These are phyloP conservation scores for Gadopsis bispinosus DNA, from an alignment of 2,797 vertebrate genomes.

Conservation along the genomic window DNA sequence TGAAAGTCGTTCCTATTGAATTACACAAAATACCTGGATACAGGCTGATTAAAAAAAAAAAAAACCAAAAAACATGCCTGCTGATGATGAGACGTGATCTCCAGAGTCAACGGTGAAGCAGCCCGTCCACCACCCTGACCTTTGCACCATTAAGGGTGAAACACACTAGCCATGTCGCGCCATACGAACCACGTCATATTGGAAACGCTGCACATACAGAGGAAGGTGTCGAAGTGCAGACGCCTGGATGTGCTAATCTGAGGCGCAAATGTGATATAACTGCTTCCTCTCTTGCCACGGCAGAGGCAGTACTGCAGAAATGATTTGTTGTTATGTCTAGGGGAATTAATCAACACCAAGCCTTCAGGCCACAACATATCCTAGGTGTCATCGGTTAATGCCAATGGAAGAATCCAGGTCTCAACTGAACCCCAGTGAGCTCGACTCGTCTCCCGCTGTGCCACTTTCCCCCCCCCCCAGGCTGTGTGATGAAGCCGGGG, in stretches of 20 bases:
- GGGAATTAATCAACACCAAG: background rate
- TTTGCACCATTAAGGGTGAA: background rate
- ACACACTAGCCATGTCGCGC: background rate
- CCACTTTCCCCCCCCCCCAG: background rate
- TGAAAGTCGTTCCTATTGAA: constrained; percentile 29
- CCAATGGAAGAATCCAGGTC: background rate
- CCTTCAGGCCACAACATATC: background rate
- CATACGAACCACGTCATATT: background rate
- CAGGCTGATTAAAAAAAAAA: background rate
- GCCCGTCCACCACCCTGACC: background rate
- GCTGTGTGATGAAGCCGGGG: background rate
- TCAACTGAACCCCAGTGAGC: background rate
- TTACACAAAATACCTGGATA: constrained; percentile 17
- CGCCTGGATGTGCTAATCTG: background rate
- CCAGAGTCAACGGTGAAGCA: background rate
- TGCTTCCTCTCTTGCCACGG: background rate
- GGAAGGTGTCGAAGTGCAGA: background rate
- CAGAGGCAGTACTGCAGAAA: background rate
- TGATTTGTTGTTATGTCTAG: background rate
- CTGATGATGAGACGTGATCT: background rate
- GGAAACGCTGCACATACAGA: background rate
- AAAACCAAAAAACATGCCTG: background rate
- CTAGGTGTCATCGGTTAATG: background rate
- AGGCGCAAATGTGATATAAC: background rate
- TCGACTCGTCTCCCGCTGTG: background rate